Conservation (phyloP, 1,140 invertebrate species). For the Spodoptera frugiperda region DNA sequence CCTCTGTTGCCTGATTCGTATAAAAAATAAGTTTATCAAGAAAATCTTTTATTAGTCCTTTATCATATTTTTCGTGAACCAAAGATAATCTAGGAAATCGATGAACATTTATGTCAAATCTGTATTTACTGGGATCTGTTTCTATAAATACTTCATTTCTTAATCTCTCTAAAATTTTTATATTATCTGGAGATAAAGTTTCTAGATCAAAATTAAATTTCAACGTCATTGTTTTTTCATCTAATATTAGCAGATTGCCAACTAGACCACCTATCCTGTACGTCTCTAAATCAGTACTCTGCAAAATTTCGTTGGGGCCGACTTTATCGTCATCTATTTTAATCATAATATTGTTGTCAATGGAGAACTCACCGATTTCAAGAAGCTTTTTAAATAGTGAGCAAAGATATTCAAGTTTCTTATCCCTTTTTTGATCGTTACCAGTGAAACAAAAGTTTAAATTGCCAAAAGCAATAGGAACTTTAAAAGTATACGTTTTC, state of each 20-base stretch:
- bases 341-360: not conserved
- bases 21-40: constrained; percentile 47
- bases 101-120: constrained; percentile 41
- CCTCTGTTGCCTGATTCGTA: constrained; percentile 46
- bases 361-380: not conserved
- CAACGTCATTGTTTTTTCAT: constrained; percentile 9
- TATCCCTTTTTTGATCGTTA: constrained; percentile 12
- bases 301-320: not conserved
- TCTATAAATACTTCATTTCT: not conserved
- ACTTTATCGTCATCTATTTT: constrained; percentile 27
- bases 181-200: constrained; percentile 3
- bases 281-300: constrained; percentile 29
- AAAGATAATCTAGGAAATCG: constrained; percentile 44
- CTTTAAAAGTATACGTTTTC: constrained; percentile 20
- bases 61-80: constrained; percentile 33
- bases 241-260: constrained; percentile 19
- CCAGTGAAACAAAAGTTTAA: constrained; percentile 24
- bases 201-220: constrained; percentile 3
- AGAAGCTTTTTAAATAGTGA: constrained; percentile 3
- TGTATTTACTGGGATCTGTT: constrained; percentile 29
- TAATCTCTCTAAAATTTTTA: constrained; percentile 25
- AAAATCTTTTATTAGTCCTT: constrained; percentile 41
- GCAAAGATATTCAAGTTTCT: not conserved
- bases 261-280: constrained; percentile 28
- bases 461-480: constrained; percentile 50